Evolutionary conservation across 2,797 vertebrate species (phyloP), one percentile per base, ranked within the genome.

Genomic region (Bucorvus abyssinicus): DNA sequence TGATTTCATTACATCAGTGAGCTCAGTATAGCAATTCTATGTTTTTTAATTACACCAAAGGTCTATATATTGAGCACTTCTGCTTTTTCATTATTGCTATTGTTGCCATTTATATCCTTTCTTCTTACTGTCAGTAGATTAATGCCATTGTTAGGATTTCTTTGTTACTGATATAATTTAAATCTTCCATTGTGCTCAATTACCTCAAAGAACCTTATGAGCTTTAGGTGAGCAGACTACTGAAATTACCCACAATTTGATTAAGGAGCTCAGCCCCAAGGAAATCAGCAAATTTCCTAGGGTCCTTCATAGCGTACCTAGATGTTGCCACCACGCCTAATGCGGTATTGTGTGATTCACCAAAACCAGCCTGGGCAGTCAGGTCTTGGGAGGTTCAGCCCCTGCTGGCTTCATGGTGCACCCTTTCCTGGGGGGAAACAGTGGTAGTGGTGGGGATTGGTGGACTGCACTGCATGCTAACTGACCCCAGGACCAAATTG

Each of bases 371-470:
- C 34, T 71, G 45, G 19, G 19, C 13, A 67, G 6, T n/a, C 40
- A 82, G 44, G 20, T 20, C 30, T 73, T 76, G n/a, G 64, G 67
- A 83, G 30, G 10, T 24, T 73, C 30, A 94, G 18, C 15, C 26
- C 5, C 2, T 53, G 14, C 47, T 81, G 73, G 6, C 34, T 90
- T 63, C 6, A 7, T 17, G 29, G 34, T 53, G 9, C 26, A 29
- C 64, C 10, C 23, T 85, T 80, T 85, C 14, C 36, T 70, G 34
- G 12, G 20, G 15, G 3, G 10, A 52, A 57, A 34, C 7, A 65
- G 15, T 23, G 20, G 5, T 32, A 30, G 15, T 38, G 38, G 1
- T 74, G 1, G 3, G 7, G 5, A 2, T 1, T 86, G 32, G 5
- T 77, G 34, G 4, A 49, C 26, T 49, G 8, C 71, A 26, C 18